Conservation (phyloP, 1,140 invertebrate species). For the Batillaria attramentaria region DNA sequence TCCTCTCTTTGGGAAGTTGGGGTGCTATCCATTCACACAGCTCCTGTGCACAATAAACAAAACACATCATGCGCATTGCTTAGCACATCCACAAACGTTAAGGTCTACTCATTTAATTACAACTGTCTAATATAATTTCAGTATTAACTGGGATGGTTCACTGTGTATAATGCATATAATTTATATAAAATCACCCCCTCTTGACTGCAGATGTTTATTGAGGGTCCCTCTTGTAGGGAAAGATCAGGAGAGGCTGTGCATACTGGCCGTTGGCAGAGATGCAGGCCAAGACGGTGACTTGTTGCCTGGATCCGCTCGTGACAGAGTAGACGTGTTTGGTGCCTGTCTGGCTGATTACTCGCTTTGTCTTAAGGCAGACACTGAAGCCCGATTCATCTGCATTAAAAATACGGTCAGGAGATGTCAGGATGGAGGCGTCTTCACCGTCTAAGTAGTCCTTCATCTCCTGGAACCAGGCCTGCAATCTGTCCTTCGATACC, state of each 20-base stretch:
- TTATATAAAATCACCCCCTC: too few relatives aligned
- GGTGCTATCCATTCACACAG: too few relatives aligned
- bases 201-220: too few relatives aligned
- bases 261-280: constrained; percentile 11
- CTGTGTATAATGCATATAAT: too few relatives aligned
- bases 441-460: constrained; percentile 7
- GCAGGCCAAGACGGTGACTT: constrained; percentile 18
- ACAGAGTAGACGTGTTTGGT: constrained; percentile 23
- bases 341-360: constrained; percentile 26
- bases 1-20: too few relatives aligned
- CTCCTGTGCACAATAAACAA: too few relatives aligned
- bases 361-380: constrained; percentile 19
- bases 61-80: too few relatives aligned
- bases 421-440: constrained; percentile 8
- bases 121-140: too few relatives aligned
- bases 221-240: neutral
- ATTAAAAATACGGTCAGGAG: constrained; percentile 14
- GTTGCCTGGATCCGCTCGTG: neutral
- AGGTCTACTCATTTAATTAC: too few relatives aligned
- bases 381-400: constrained; percentile 36
- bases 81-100: too few relatives aligned
- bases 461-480: constrained; percentile 37
- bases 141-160: too few relatives aligned
- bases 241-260: constrained; percentile 5
- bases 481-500: neutral